Conservation (phyloP, 2,113 vertebrate genomes). For the Ptychochromis oligacanthus region DNA sequence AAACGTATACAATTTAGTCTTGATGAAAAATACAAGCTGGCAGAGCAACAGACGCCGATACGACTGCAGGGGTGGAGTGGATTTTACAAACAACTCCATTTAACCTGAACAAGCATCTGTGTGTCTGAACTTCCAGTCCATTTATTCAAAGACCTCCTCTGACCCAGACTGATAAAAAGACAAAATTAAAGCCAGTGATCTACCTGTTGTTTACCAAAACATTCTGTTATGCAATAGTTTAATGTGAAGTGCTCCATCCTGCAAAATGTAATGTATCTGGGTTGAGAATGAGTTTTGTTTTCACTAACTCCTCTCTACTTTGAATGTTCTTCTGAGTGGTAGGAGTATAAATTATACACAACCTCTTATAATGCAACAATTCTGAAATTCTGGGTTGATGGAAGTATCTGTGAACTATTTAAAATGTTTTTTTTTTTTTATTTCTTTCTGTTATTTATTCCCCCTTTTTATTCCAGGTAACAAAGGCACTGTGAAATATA, state of each 20-base stretch:
- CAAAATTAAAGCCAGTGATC: constrained; percentile 37
- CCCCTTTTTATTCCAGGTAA: too few species aligned
- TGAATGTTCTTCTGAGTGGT: constrained; percentile 22
- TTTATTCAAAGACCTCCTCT: constrained; percentile 54
- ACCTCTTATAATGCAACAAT: not conserved
- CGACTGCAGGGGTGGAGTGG: constrained; percentile 2
- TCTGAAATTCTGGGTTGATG: not conserved
- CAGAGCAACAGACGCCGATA: constrained; percentile 10
- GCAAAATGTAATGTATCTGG: constrained; percentile 26
- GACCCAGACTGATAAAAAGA: constrained; percentile 38
- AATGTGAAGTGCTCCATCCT: constrained; percentile 11
- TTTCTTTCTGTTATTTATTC: not conserved
- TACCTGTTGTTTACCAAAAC: constrained; percentile 34
- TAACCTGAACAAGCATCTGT: constrained; percentile 45
- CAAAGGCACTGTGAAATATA: not conserved
- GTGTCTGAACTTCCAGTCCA: constrained; percentile 43
- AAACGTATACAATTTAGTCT: constrained; percentile 58
- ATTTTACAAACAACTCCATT: constrained; percentile 42
- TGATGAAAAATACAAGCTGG: constrained; percentile 51
- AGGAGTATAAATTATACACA: not conserved
- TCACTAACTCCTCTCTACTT: constrained; percentile 21
- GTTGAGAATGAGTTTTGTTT: constrained; percentile 27
- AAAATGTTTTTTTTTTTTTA: not conserved
- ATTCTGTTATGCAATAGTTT: constrained; percentile 33
- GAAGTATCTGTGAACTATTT: not conserved